Conservation (phyloP, 2,113 vertebrate species). For the Genyomyrus donnyi region DNA sequence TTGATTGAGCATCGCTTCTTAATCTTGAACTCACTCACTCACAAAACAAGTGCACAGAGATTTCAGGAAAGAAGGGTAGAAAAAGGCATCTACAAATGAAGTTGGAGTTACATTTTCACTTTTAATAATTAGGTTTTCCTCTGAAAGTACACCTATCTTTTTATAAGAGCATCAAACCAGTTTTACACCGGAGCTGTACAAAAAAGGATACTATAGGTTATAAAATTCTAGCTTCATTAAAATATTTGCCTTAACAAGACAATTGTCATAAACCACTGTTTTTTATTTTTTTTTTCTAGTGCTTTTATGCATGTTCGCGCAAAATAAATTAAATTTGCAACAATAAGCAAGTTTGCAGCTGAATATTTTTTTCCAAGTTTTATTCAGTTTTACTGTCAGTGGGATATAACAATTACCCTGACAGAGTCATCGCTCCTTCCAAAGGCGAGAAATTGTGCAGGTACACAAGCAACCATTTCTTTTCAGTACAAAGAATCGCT, state of each 20-base stretch:
- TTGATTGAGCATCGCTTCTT: not conserved
- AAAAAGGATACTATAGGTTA: conserved; percentile 10
- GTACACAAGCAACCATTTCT: conserved; percentile 9
- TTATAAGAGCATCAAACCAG: conserved; percentile 14
- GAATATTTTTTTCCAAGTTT: not conserved
- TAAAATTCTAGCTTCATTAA: conserved; percentile 8
- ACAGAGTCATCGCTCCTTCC: not conserved
- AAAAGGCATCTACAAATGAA: conserved; percentile 13
- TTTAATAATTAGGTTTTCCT: conserved; percentile 14
- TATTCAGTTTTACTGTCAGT: not conserved
- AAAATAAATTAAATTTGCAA: conserved; percentile 14
- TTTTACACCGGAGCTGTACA: conserved; percentile 1
- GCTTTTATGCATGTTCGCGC: not conserved
- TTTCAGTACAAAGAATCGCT: conserved; percentile 3
- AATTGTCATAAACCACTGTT: conserved; percentile 17
- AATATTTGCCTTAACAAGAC: conserved; percentile 11
- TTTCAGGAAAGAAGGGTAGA: not conserved
- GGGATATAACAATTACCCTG: conserved; percentile 13
- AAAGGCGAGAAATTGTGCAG: not conserved
- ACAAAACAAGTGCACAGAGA: not conserved
- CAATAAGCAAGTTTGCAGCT: not conserved
- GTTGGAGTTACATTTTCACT: conserved; percentile 7
- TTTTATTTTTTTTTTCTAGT: not conserved
- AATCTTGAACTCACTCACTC: not conserved
- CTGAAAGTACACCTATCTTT: conserved; percentile 3